A percentile compares a stretch with the other conserved stretches of the same genome.
phyloP scores from a whole-genome alignment of 2,888 invertebrate genomes.

The Caenorhabditis sinica region DNA sequence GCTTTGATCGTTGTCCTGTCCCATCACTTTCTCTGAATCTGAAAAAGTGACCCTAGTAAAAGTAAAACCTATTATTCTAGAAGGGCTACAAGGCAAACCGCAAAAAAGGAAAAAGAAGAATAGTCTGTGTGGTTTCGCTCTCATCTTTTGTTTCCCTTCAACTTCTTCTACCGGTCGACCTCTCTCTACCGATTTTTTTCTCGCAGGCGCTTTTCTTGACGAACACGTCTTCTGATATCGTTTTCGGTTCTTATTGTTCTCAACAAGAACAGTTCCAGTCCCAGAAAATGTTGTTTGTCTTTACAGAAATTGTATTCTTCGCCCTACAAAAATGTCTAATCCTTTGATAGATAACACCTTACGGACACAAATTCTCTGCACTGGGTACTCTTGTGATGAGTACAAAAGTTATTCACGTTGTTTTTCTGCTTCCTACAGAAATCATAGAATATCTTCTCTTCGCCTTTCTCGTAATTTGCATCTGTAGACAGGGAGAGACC shows the following conservation, averaged over 20 bases:
- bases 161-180: constrained; percentile 45
- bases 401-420: constrained; percentile 10
- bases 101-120: constrained; percentile 56
- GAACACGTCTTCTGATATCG: constrained; percentile 44
- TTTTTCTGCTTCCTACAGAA: constrained; percentile 17
- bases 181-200: neutral
- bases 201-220: constrained; percentile 25
- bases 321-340: neutral
- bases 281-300: neutral
- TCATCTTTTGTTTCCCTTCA: constrained; percentile 56
- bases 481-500: constrained; percentile 19
- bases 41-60: constrained; percentile 26
- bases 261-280: constrained; percentile 28
- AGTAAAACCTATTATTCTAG: constrained; percentile 45
- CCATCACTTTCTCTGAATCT: constrained; percentile 4
- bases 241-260: constrained; percentile 30
- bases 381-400: neutral
- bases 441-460: constrained; percentile 15
- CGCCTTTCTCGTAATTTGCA: constrained; percentile 36
- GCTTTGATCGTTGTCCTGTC: constrained; percentile 19
- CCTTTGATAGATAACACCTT: neutral
- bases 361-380: constrained; percentile 10
- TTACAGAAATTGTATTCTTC: neutral
- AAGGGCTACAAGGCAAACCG: constrained; percentile 60
- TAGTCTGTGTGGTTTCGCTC: constrained; percentile 55